Percentiles rank a stretch among this genome's conserved stretches.
Evolutionary conservation across 2,797 vertebrate species (phyloP).

Genomic region (Microchirus variegatus): DNA sequence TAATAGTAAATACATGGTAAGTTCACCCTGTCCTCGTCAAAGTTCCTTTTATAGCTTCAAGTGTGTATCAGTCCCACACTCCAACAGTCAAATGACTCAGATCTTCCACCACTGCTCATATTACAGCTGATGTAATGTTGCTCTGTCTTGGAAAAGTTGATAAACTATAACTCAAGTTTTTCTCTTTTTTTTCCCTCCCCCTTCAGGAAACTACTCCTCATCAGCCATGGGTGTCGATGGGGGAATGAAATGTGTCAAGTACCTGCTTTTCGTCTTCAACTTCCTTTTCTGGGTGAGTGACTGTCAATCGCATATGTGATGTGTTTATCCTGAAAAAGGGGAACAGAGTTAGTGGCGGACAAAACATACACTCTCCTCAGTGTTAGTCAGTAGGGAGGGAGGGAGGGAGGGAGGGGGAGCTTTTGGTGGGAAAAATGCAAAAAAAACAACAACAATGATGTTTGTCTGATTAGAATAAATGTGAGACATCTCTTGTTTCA

Average conservation of each 20-base stretch:
- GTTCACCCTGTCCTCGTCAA: neutral
- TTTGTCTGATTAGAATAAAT: no score
- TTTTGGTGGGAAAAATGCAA: no score
- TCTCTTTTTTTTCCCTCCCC: neutral
- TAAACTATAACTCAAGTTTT: neutral
- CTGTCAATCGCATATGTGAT: neutral
- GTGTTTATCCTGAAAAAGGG: no score
- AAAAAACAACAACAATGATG: no score
- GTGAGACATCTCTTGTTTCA: no score
- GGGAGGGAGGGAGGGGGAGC: no score
- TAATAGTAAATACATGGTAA: no score
- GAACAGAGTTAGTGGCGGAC: no score
- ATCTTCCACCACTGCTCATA: slow-evolving; percentile 6
- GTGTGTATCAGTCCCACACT: neutral
- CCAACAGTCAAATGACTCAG: slow-evolving; percentile 29
- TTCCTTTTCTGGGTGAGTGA: slow-evolving; percentile 90
- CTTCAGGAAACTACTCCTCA: slow-evolving; percentile 46
- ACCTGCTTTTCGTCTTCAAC: slow-evolving; percentile 87
- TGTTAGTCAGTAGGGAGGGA: no score
- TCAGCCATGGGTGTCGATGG: slow-evolving; percentile 86
- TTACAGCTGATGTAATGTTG: slow-evolving; percentile 28
- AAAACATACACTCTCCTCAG: no score
- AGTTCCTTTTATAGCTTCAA: neutral
- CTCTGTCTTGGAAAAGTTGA: neutral
- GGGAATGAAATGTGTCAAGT: slow-evolving; percentile 89